phyloP scores from a whole-genome alignment of 2,888 invertebrate genomes.

The Stegana nigrithorax region DNA sequence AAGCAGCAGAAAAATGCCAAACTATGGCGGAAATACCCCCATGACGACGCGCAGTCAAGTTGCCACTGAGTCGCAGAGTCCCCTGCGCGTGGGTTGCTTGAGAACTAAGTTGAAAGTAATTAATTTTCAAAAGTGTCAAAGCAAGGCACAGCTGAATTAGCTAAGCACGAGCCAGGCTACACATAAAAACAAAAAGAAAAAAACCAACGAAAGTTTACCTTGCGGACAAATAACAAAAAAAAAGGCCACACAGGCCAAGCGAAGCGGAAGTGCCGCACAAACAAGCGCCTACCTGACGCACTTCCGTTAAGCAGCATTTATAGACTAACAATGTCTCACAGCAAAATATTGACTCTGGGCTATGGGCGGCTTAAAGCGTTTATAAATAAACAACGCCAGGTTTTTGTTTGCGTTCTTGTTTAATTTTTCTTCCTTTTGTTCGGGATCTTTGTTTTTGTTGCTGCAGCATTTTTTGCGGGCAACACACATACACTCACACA shows the following conservation, averaged over 20 bases:
- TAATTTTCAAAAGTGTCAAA: constrained; percentile 57
- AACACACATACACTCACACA: no score
- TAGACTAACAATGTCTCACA: constrained; percentile 3
- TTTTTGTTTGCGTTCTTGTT: not conserved
- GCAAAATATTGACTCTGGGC: constrained; percentile 19
- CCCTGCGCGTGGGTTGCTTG: constrained; percentile 38
- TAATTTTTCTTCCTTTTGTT: not conserved
- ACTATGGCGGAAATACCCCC: not conserved
- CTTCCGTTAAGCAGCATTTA: not conserved
- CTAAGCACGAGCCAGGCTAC: not conserved
- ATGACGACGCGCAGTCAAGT: constrained; percentile 8
- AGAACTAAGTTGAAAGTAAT: constrained; percentile 45
- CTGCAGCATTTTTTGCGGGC: not conserved
- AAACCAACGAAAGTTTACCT: not conserved
- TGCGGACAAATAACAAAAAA: no score
- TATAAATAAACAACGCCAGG: constrained; percentile 6
- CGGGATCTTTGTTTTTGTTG: no score
- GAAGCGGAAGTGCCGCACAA: not conserved
- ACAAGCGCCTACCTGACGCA: not conserved
- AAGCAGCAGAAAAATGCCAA: constrained; percentile 20
- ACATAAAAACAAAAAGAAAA: not conserved
- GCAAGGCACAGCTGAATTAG: constrained; percentile 14
- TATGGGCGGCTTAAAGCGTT: not conserved
- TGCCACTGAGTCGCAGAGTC: not conserved
- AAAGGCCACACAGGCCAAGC: not conserved